Evolutionary conservation across 92 coral and sea anemone genomes (phyloP).

Genomic region (Epizoanthus stellaris): DNA sequence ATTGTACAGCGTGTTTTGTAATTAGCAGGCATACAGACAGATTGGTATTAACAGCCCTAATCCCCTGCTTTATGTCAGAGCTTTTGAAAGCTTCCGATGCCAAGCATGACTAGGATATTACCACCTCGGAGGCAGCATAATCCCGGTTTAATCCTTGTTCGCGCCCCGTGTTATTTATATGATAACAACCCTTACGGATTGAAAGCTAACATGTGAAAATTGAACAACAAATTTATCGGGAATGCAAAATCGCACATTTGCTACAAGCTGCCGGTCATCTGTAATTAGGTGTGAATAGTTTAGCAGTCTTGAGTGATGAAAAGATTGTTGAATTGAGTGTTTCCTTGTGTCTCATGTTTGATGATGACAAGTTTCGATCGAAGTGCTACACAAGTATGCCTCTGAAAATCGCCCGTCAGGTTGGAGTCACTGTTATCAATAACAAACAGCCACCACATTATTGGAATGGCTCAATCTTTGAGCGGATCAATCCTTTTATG

Average conservation of each 20-base stretch:
- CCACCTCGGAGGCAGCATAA: constrained; percentile 31
- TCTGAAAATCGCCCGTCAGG: constrained; percentile 31
- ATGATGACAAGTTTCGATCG: constrained; percentile 39
- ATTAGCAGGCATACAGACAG: constrained; percentile 27
- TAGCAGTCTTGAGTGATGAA: constrained; percentile 48
- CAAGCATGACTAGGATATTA: constrained; percentile 22
- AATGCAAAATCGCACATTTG: constrained; percentile 6
- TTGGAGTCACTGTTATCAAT: constrained; percentile 39
- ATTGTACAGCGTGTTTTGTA: constrained; percentile 29
- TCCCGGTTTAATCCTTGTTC: constrained; percentile 37
- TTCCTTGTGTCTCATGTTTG: constrained; percentile 2
- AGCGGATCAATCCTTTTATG: constrained; percentile 57
- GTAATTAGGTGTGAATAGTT: constrained; percentile 39
- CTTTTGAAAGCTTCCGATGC: constrained; percentile 45
- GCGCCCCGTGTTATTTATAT: constrained; percentile 26
- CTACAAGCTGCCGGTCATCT: constrained; percentile 28
- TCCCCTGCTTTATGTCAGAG: constrained; percentile 36
- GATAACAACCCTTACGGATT: constrained; percentile 18
- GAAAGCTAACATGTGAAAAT: constrained; percentile 11
- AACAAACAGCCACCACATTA: constrained; percentile 26
- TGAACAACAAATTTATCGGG: not conserved
- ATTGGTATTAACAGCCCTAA: constrained; percentile 32
- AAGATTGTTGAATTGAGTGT: constrained; percentile 19
- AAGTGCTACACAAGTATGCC: not conserved
- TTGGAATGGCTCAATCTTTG: constrained; percentile 54